phyloP scores from a whole-genome alignment of 2,113 vertebrate genomes.

The Plotosus lineatus region DNA sequence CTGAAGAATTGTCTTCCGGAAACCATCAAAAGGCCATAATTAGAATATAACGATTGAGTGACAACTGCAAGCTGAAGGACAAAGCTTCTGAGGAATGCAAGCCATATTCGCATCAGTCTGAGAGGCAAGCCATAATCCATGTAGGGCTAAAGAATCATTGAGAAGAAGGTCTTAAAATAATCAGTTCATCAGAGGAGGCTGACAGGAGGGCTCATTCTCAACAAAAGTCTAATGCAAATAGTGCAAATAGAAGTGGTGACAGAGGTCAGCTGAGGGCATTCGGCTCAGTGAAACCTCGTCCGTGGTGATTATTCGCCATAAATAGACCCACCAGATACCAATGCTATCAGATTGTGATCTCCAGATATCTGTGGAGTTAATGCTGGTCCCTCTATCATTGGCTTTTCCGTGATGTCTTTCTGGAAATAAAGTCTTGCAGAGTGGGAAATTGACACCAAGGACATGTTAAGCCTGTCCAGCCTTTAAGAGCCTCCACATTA shows the following conservation, averaged over 20 bases:
- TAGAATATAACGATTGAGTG: background rate
- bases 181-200: constrained; percentile 21
- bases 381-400: constrained; percentile 50
- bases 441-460: constrained; percentile 50
- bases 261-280: constrained; percentile 28
- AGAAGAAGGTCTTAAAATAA: constrained; percentile 32
- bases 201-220: constrained; percentile 31
- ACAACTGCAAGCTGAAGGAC: constrained; percentile 11
- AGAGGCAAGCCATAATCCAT: constrained; percentile 3
- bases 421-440: constrained; percentile 63
- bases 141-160: constrained; percentile 34
- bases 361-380: constrained; percentile 52
- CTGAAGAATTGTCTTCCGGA: background rate
- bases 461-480: constrained; percentile 63
- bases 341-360: constrained; percentile 58
- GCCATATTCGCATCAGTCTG: background rate
- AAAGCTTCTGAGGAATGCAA: constrained; percentile 11
- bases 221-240: constrained; percentile 29
- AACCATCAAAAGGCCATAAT: background rate
- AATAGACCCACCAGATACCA: constrained; percentile 60
- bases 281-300: constrained; percentile 16
- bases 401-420: constrained; percentile 66
- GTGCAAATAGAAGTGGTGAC: constrained; percentile 13
- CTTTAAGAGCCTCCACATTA: constrained; percentile 58
- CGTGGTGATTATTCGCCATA: constrained; percentile 41